These are phyloP conservation scores for Scomber scombrus DNA, from an alignment of 2,113 vertebrate species.

Conservation along the genomic window DNA sequence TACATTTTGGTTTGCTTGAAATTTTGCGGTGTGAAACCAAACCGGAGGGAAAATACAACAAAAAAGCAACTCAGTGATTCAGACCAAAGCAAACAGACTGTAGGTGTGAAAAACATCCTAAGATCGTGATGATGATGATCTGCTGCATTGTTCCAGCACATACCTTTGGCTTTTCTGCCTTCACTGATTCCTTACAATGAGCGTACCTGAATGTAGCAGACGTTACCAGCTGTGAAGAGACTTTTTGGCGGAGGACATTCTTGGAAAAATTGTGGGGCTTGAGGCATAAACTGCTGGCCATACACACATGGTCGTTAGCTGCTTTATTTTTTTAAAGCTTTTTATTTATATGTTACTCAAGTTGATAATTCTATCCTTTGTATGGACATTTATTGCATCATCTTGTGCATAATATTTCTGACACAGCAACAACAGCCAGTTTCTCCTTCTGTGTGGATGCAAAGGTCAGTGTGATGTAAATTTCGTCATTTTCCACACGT, in stretches of 20 bases:
- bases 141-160: background rate
- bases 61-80: too few species aligned
- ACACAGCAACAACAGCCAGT: background rate
- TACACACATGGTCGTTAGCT: background rate
- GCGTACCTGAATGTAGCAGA: too few species aligned
- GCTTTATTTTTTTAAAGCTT: too few species aligned
- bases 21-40: too few species aligned
- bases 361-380: background rate
- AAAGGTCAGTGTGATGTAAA: background rate
- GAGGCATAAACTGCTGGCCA: background rate
- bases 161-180: background rate
- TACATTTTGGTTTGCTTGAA: too few species aligned
- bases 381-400: background rate
- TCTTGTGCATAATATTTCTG: background rate
- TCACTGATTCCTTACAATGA: background rate
- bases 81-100: too few species aligned
- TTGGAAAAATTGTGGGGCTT: background rate
- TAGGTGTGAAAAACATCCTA: too few species aligned
- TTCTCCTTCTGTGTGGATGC: too few species aligned
- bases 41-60: too few species aligned
- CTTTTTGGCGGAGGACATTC: background rate
- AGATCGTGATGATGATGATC: background rate
- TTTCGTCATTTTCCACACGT: too few species aligned
- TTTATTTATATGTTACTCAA: too few species aligned
- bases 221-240: too few species aligned